Percentiles rank a stretch among this genome's conserved stretches.
Conservation (phyloP, 2,797 vertebrate genomes). For the Ptychadena robeensis region DNA sequence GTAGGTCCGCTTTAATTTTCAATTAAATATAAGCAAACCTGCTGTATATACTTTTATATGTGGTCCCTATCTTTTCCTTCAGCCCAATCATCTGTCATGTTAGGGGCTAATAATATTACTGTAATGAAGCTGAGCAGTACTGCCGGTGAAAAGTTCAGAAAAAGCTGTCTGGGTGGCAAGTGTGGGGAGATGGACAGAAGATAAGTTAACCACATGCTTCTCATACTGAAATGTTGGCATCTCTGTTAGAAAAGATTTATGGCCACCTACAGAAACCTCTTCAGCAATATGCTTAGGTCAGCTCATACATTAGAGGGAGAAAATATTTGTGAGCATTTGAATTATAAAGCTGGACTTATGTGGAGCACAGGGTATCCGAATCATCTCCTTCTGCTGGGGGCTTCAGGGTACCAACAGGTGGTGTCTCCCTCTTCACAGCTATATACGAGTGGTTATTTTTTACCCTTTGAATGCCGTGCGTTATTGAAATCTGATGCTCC, state of each 20-base stretch:
- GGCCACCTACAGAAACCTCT: not conserved
- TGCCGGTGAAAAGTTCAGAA: slow-evolving; percentile 11
- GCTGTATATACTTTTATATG: not conserved
- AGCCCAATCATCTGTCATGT: slow-evolving; percentile 2
- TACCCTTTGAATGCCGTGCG: slow-evolving; percentile 55
- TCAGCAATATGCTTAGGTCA: slow-evolving; percentile 14
- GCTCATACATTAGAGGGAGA: slow-evolving; percentile 23
- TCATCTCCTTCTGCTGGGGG: slow-evolving; percentile 26
- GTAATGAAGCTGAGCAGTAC: not conserved
- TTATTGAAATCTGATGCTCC: slow-evolving; percentile 56
- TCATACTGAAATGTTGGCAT: slow-evolving; percentile 33
- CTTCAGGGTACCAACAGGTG: slow-evolving; percentile 60
- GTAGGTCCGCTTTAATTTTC: too few relatives aligned
- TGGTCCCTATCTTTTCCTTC: not conserved
- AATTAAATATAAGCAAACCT: not conserved
- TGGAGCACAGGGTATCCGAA: slow-evolving; percentile 35
- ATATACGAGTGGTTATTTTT: slow-evolving; percentile 55
- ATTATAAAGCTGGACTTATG: slow-evolving; percentile 54
- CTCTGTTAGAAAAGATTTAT: slow-evolving; percentile 31
- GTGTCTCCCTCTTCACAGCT: slow-evolving; percentile 28
- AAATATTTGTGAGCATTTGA: slow-evolving; percentile 57
- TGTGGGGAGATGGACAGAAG: slow-evolving; percentile 11
- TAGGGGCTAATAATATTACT: slow-evolving; percentile 13
- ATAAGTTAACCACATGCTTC: slow-evolving; percentile 5
- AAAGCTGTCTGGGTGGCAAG: slow-evolving; percentile 30